phyloP scores from a whole-genome alignment of 2,113 vertebrate genomes.

The Paradoxurus hermaphroditus region DNA sequence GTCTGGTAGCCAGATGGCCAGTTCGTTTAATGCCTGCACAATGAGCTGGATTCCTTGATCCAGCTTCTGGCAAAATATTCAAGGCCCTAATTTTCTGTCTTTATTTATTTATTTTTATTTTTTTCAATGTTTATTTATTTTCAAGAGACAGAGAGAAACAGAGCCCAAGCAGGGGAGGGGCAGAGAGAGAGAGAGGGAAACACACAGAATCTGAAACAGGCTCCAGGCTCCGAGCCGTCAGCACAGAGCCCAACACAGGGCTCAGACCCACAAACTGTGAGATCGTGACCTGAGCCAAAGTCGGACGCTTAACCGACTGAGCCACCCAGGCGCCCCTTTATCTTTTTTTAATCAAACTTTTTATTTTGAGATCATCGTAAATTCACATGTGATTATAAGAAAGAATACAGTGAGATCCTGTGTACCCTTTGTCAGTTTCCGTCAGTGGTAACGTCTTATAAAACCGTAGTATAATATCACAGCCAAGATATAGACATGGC shows the following conservation, averaged over 20 bases:
- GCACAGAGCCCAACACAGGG: no score
- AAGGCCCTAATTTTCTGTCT: background rate
- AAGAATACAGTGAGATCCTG: background rate
- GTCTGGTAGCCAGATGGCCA: background rate
- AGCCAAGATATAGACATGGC: background rate
- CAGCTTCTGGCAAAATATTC: background rate
- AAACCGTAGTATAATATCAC: background rate
- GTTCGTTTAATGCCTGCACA: background rate
- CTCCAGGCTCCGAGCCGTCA: no score
- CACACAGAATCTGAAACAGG: no score
- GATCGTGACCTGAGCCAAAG: no score
- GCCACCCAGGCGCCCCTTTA: background rate
- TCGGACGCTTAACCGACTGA: no score
- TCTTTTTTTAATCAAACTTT: background rate
- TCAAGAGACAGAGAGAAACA: no score
- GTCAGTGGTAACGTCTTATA: background rate
- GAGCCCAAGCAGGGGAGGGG: no score
- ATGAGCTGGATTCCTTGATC: background rate
- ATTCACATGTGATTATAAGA: background rate
- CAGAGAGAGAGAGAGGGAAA: no score
- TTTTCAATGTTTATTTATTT: background rate
- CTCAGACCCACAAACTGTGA: no score
- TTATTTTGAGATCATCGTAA: constrained; percentile 33
- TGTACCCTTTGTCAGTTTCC: background rate
- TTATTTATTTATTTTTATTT: background rate